Evolutionary conservation across 2,888 invertebrate species (phyloP), one percentile per base, ranked within the genome.

Genomic region (Acanthosepion lycidas): DNA sequence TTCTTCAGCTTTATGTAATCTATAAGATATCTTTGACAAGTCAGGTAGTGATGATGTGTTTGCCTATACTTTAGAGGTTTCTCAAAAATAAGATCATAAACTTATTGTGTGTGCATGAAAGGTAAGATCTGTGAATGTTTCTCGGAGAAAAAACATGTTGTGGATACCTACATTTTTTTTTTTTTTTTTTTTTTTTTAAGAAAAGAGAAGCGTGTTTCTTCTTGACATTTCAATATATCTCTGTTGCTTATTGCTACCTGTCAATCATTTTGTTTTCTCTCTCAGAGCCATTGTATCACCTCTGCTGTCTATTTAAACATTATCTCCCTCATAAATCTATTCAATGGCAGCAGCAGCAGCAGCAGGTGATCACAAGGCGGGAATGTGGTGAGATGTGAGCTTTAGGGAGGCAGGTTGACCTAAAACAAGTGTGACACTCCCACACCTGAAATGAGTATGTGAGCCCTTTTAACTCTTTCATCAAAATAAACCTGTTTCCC

Each of bases 341-440:
- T 78, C n/a, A n/a, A 78, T 33, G 78, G n/a, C 78, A 33, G 78
- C 78, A n/a, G 78, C 78, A n/a, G 78, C 78, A 78, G 78, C 78
- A 78, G 78, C n/a, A n/a, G 78, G n/a, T 78, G n/a, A 78, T 78
- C 78, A 78, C 78, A 78, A 78, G n/a, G 78, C 78, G n/a, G 78
- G n/a, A 78, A 78, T 78, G n/a, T 12, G 33, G 33, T 78, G 15
- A 33, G 78, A 23, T 20, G 23, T 23, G 59, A 78, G 78, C 12
- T 15, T n/a, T 33, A 28, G 48, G 92, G 23, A 28, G 51, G 51
- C 92, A 92, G 92, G 18, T 92, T 92, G 49, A 92, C 92, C 51
- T 33, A 12, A 15, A n/a, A 78, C 12, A 78, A 78, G n/a, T 33
- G 15, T 78, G 92, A 28, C 51, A 28, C 49, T 23, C 91, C 20